Percentiles rank a stretch among this genome's conserved stretches.
phyloP scores from a whole-genome alignment of 2,113 vertebrate species.

The Leptobrachium leishanense region DNA sequence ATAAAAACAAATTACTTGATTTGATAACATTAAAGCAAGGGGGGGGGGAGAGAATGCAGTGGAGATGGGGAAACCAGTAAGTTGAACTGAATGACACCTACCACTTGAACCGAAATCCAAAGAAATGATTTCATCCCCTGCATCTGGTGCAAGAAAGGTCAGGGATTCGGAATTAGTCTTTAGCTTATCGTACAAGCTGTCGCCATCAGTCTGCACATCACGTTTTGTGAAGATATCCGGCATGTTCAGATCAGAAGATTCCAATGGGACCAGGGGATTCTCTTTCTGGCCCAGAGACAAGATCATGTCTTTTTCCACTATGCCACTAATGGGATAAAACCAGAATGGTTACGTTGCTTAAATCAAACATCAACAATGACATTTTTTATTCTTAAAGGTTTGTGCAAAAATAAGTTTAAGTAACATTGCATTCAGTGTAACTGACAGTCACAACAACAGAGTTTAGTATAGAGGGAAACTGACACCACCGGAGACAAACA shows the following conservation, averaged over 20 bases:
- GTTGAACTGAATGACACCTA: conserved; percentile 59
- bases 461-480: no score
- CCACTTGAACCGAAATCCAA: conserved; percentile 87
- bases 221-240: conserved; percentile 76
- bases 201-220: conserved; percentile 63
- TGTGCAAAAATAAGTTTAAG: no score
- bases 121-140: conserved; percentile 89
- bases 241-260: conserved; percentile 75
- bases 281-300: conserved; percentile 93
- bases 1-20: neutral
- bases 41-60: no score
- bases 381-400: no score
- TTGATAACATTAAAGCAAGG: no score
- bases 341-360: neutral
- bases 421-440: no score
- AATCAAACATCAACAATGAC: no score
- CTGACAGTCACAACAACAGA: no score
- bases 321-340: conserved; percentile 73
- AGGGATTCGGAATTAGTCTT: conserved; percentile 90
- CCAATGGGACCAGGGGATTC: conserved; percentile 70
- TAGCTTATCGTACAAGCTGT: conserved; percentile 84
- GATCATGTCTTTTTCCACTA: conserved; percentile 88
- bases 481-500: no score
- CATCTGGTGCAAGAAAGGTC: conserved; percentile 86
- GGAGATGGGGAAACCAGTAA: neutral